Percentiles rank a stretch among this genome's conserved stretches.
These are phyloP conservation scores for Takifugu rubripes DNA, from an alignment of 2,797 vertebrate genomes.

Conservation along the genomic window DNA sequence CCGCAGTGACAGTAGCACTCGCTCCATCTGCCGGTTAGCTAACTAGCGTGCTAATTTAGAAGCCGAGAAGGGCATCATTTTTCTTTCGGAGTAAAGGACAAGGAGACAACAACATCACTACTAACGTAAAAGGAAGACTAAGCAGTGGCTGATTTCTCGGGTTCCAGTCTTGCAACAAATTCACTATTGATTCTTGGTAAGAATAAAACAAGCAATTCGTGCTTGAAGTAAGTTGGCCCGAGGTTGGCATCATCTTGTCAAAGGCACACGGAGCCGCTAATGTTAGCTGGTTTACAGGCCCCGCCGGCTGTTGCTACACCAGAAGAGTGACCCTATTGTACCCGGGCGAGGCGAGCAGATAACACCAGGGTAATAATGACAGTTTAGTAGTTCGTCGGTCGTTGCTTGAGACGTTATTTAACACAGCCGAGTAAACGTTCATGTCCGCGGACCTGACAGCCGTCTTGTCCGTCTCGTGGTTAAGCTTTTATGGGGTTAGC, in stretches of 20 bases:
- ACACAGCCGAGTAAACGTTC: background rate
- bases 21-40: slow-evolving; percentile 68
- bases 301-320: slow-evolving; percentile 28
- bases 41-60: slow-evolving; percentile 63
- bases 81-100: slow-evolving; percentile 62
- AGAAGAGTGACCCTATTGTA: background rate
- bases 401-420: background rate
- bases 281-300: slow-evolving; percentile 52
- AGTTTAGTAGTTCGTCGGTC: background rate
- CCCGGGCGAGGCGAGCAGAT: background rate
- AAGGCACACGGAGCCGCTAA: slow-evolving; percentile 43
- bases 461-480: slow-evolving; percentile 13
- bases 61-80: slow-evolving; percentile 66
- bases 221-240: slow-evolving; percentile 20
- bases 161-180: slow-evolving; percentile 38
- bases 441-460: slow-evolving; percentile 6
- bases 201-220: slow-evolving; percentile 22
- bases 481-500: slow-evolving; percentile 14
- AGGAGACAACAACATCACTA: slow-evolving; percentile 43
- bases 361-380: background rate
- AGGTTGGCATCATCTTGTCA: slow-evolving; percentile 41
- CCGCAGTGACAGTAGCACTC: slow-evolving; percentile 72
- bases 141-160: slow-evolving; percentile 38
- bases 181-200: slow-evolving; percentile 65
- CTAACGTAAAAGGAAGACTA: slow-evolving; percentile 44